phyloP scores from a whole-genome alignment of 1,140 invertebrate genomes.

The Dolichoris vasculosae region DNA sequence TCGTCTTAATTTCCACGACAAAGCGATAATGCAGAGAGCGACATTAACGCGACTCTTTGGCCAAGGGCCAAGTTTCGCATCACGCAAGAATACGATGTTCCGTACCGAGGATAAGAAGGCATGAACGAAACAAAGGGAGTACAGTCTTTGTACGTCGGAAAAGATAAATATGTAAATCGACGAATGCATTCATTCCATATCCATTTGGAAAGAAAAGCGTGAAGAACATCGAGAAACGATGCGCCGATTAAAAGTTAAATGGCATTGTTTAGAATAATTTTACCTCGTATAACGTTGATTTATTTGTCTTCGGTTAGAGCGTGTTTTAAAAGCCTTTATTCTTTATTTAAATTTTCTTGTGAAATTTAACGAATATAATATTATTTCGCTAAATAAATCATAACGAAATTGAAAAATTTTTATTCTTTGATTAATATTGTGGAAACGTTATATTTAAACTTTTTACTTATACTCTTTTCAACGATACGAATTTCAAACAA shows the following conservation, averaged over 20 bases:
- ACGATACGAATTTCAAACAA: too few species aligned
- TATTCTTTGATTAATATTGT: too few species aligned
- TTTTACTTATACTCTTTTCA: too few species aligned
- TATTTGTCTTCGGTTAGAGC: neutral
- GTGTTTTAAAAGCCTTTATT: neutral
- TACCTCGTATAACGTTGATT: too few species aligned
- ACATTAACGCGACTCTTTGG: constrained; percentile 61
- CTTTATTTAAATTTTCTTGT: neutral
- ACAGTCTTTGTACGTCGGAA: neutral
- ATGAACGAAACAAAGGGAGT: constrained; percentile 26
- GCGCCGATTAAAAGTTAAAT: neutral
- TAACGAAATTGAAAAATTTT: neutral
- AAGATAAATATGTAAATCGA: neutral
- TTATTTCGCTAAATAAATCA: neutral
- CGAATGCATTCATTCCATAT: neutral
- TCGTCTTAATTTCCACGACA: constrained; percentile 55
- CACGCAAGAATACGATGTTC: constrained; percentile 15
- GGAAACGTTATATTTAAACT: too few species aligned
- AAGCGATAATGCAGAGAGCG: constrained; percentile 59
- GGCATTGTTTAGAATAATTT: too few species aligned
- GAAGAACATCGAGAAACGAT: neutral
- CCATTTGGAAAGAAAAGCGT: neutral
- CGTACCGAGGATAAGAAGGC: constrained; percentile 32
- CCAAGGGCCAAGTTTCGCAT: constrained; percentile 57
- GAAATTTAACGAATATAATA: neutral